Conservation (phyloP, 2,888 invertebrate species). For the Tryphoninae sp. region DNA sequence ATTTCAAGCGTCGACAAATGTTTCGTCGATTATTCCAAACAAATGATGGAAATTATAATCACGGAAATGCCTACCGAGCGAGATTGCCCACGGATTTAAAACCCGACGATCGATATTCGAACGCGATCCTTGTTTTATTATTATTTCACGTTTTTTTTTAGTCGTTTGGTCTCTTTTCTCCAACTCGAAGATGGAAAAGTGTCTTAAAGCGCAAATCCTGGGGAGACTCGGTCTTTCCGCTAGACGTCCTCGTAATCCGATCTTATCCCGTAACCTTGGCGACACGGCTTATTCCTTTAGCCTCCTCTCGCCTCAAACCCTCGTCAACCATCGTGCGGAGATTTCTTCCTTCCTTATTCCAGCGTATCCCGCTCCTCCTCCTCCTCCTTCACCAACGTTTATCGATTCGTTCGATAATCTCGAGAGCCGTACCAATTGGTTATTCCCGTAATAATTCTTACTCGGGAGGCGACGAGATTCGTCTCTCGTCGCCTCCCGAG, state of each 20-base stretch:
- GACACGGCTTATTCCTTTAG: constrained; percentile 61
- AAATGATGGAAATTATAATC: neutral
- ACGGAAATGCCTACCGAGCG: neutral
- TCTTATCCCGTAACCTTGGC: constrained; percentile 64
- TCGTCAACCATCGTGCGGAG: constrained; percentile 27
- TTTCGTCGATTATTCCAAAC: neutral
- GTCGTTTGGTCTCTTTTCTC: constrained; percentile 25
- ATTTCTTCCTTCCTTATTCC: constrained; percentile 37
- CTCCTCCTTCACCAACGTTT: constrained; percentile 15
- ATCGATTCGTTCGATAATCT: constrained; percentile 64
- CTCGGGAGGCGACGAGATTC: constrained; percentile 12
- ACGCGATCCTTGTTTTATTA: neutral
- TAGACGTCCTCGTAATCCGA: constrained; percentile 62
- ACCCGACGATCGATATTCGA: no score
- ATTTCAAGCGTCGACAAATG: neutral
- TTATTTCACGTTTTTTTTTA: neutral
- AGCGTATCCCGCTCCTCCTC: neutral
- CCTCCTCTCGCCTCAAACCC: constrained; percentile 24
- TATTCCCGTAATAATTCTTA: constrained; percentile 63
- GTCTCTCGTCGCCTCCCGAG: no score
- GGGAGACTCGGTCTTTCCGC: constrained; percentile 53
- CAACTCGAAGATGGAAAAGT: constrained; percentile 45
- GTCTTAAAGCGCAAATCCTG: constrained; percentile 56
- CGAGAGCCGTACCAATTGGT: constrained; percentile 62
- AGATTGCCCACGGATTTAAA: no score